Evolutionary conservation across 1,140 invertebrate genomes (phyloP).

Genomic region (Drosophila gunungcola): DNA sequence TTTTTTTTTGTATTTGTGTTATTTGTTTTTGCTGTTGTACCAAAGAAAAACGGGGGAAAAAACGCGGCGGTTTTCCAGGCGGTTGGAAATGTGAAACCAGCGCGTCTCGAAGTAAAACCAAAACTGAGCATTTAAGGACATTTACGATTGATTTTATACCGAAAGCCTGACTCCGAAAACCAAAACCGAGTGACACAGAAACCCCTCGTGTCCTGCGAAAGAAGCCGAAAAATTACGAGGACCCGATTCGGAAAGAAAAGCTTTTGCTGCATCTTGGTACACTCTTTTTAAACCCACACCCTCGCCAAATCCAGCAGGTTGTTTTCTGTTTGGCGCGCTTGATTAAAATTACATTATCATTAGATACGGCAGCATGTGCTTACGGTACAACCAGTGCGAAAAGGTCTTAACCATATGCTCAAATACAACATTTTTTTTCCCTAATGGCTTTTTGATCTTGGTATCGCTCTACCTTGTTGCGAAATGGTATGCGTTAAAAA

Average conservation of each 20-base stretch:
- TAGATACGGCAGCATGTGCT: slow-evolving; percentile 42
- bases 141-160: slow-evolving; percentile 84
- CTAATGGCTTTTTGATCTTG: slow-evolving; percentile 16
- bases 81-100: slow-evolving; percentile 53
- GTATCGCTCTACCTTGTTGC: too few relatives aligned
- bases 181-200: slow-evolving; percentile 66
- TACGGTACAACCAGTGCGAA: slow-evolving; percentile 2
- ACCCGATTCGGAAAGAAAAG: slow-evolving; percentile 60
- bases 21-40: slow-evolving; percentile 47
- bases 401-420: background rate
- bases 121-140: slow-evolving; percentile 83
- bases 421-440: background rate
- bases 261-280: slow-evolving; percentile 22
- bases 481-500: too few relatives aligned
- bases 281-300: background rate
- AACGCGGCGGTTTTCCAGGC: slow-evolving; percentile 42
- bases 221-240: slow-evolving; percentile 36
- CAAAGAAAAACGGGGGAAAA: slow-evolving; percentile 52
- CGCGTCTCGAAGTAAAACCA: slow-evolving; percentile 71
- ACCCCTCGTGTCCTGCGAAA: slow-evolving; percentile 35
- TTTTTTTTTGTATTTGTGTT: slow-evolving; percentile 14
- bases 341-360: slow-evolving; percentile 51
- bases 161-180: slow-evolving; percentile 55
- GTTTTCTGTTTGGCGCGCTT: slow-evolving; percentile 69
- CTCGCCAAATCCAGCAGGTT: slow-evolving; percentile 64